These are phyloP conservation scores for Drosophila subquinaria DNA, from an alignment of 2,888 invertebrate species.

Conservation along the genomic window DNA sequence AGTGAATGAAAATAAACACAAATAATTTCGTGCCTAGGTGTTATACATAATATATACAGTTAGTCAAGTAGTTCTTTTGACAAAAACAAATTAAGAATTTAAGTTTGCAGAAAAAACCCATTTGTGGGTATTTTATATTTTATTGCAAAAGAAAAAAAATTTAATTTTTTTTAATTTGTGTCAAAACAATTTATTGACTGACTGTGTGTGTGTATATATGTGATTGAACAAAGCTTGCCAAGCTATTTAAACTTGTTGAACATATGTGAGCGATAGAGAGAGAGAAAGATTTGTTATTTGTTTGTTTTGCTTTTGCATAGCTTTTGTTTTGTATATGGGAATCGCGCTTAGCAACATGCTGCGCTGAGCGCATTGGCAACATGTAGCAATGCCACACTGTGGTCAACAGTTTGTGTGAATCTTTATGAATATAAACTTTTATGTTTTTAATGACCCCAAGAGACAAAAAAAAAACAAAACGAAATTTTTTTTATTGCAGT, in stretches of 20 bases:
- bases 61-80: neutral
- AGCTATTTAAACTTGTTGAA: neutral
- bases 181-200: neutral
- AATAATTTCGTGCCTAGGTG: neutral
- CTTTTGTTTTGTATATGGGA: neutral
- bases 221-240: slow-evolving; percentile 4
- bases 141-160: too few relatives aligned
- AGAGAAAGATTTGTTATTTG: slow-evolving; percentile 8
- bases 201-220: slow-evolving; percentile 8
- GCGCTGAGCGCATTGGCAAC: slow-evolving; percentile 23
- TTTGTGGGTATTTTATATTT: too few relatives aligned
- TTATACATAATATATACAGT: neutral
- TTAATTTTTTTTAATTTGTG: too few relatives aligned
- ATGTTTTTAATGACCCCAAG: slow-evolving; percentile 1
- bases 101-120: too few relatives aligned
- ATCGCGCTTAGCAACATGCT: slow-evolving; percentile 42
- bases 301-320: slow-evolving; percentile 26
- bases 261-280: neutral
- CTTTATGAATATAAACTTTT: slow-evolving; percentile 34
- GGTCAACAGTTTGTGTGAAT: slow-evolving; percentile 47
- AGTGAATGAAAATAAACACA: slow-evolving; percentile 35
- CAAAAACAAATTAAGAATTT: neutral
- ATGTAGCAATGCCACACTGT: slow-evolving; percentile 33
- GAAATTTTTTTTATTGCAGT: slow-evolving; percentile 13
- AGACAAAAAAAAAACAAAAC: neutral